These are phyloP conservation scores for Pheosia tremula DNA, from an alignment of 2,888 invertebrate genomes.

Conservation along the genomic window DNA sequence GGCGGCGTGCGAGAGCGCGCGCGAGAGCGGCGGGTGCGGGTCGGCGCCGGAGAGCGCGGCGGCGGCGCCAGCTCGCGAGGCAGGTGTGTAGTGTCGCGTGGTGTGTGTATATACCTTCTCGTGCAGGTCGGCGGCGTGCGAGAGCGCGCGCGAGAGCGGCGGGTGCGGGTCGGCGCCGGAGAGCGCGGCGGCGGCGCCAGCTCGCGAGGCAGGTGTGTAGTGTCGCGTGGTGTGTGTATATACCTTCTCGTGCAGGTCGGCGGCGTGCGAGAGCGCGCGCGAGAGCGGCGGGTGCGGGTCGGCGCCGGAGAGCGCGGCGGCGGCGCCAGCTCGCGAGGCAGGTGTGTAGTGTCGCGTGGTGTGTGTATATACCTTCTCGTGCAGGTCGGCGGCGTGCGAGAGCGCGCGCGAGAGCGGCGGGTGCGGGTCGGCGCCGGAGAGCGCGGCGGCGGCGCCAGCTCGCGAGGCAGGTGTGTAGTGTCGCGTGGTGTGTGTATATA, in stretches of 20 bases:
- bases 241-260: slow-evolving; percentile 92
- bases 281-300: slow-evolving; percentile 89
- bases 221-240: slow-evolving; percentile 41
- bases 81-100: background rate
- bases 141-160: slow-evolving; percentile 87
- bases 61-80: slow-evolving; percentile 86
- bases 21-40: slow-evolving; percentile 91
- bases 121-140: slow-evolving; percentile 87
- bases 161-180: slow-evolving; percentile 94
- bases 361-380: slow-evolving; percentile 84
- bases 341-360: background rate
- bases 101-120: slow-evolving; percentile 47
- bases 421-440: slow-evolving; percentile 91
- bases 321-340: slow-evolving; percentile 37
- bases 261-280: slow-evolving; percentile 86
- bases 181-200: slow-evolving; percentile 90
- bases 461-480: background rate
- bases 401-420: slow-evolving; percentile 81
- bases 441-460: slow-evolving; percentile 88
- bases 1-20: slow-evolving; percentile 81
- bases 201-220: background rate
- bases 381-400: slow-evolving; percentile 95
- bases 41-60: slow-evolving; percentile 94
- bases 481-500: background rate
- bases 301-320: slow-evolving; percentile 85